Evolutionary conservation across 1,140 invertebrate genomes (phyloP), one percentile per base, ranked within the genome.

Genomic region (Aphelinus atriplicis): DNA sequence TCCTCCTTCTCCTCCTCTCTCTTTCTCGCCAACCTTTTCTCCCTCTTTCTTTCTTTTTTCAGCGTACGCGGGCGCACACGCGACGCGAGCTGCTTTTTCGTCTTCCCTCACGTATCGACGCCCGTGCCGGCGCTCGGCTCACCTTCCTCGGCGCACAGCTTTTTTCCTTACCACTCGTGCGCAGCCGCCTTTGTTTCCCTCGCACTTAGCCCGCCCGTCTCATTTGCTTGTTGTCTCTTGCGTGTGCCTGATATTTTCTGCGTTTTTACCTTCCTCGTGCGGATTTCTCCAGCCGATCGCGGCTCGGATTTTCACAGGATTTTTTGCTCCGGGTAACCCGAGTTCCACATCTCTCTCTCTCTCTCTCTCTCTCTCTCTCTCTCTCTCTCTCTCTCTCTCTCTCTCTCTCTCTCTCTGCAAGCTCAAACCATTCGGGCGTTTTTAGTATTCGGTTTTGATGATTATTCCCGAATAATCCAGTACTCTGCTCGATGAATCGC

Each of bases 81-180:
- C 48, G 57, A 43, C 67, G 50, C n/a, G 61, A 47, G 42, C 64
- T 45, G 51, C 5, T 60, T 69, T 60, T 69, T 42, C 66, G 66
- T 58, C 66, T 64, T 62, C 56, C 10, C 71, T 66, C 64, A 56
- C 63, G 72, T 73, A 73, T 73, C 72, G 72, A 73, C 72, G 72
- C 64, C 50, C 51, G 26, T 26, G 26, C 26, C 26, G 26, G 26
- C 26, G 26, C 26, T 26, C 26, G 26, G 26, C 26, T 26, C 26
- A 26, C 26, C 26, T 26, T 26, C 26, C 26, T 26, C 26, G 26
- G 26, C 26, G 26, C 26, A 26, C 26, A 26, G 26, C 26, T 26
- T 26, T 26, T 26, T 26, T 26, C 26, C 26, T 26, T 26, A 0
- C 26, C 26, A 26, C 26, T 26, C 26, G 26, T 0, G 26, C 26